phyloP scores from a whole-genome alignment of 35 echinoderm and acorn worm species.

The Lytechinus variegatus region DNA sequence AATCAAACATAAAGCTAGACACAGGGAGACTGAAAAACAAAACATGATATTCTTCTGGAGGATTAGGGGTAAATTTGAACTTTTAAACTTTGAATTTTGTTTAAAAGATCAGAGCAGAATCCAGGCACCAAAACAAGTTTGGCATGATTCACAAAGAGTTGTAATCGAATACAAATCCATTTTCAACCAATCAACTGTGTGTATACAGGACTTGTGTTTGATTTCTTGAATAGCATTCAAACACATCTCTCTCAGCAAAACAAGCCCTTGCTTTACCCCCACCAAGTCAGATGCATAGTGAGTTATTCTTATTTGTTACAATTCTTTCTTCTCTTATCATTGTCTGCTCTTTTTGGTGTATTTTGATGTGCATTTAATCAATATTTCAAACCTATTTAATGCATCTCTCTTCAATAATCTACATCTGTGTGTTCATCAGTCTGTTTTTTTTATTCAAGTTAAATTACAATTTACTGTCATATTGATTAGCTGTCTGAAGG shows the following conservation, averaged over 20 bases:
- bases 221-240: too few species aligned
- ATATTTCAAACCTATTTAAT: neutral
- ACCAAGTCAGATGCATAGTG: neutral
- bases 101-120: neutral
- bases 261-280: too few species aligned
- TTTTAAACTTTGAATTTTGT: slow-evolving; percentile 7
- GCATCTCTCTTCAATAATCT: too few species aligned
- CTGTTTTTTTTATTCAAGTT: too few species aligned
- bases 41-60: neutral
- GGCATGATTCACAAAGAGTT: neutral
- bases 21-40: neutral
- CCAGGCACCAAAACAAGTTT: neutral
- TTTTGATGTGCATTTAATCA: neutral
- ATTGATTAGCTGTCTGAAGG: too few species aligned
- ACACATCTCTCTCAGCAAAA: too few species aligned
- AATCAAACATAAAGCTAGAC: neutral
- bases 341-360: neutral
- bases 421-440: too few species aligned
- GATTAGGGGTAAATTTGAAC: neutral
- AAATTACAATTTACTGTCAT: too few species aligned
- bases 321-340: neutral
- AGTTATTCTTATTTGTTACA: neutral
- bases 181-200: too few species aligned
- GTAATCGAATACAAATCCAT: too few species aligned
- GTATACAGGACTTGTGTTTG: too few species aligned